These are phyloP conservation scores for Tetragnatha montana DNA, from an alignment of 2,888 invertebrate genomes.

Conservation along the genomic window DNA sequence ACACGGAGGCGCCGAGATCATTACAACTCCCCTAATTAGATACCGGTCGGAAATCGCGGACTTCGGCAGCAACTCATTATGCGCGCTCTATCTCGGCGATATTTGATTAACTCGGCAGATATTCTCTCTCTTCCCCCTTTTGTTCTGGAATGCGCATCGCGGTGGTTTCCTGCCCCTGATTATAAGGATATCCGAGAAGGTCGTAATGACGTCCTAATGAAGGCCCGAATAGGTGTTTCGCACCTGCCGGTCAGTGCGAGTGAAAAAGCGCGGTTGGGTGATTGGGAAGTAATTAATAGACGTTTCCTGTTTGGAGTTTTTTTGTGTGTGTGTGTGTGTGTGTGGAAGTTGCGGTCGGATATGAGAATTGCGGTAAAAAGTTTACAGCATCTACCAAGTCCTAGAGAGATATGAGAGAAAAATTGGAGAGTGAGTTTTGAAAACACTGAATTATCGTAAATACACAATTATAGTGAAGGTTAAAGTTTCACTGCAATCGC, in stretches of 20 bases:
- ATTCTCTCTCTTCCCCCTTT: conserved; percentile 52
- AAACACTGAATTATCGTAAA: too few species aligned
- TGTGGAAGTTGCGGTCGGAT: too few species aligned
- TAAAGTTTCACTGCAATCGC: too few species aligned
- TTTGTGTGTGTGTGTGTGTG: too few species aligned
- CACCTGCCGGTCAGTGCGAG: conserved; percentile 24
- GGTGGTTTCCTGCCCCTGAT: conserved; percentile 35
- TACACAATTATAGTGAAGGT: too few species aligned
- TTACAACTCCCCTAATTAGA: conserved; percentile 61
- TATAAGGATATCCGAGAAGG: conserved; percentile 66
- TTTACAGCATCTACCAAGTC: too few species aligned
- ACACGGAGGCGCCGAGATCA: conserved; percentile 16
- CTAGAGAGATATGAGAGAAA: too few species aligned
- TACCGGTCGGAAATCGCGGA: conserved; percentile 56
- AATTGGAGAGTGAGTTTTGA: too few species aligned
- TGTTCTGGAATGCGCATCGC: conserved; percentile 55
- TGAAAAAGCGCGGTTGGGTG: not conserved
- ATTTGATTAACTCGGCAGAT: conserved; percentile 68
- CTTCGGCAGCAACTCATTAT: conserved; percentile 65
- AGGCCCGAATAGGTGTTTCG: conserved; percentile 8
- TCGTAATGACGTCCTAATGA: conserved; percentile 61
- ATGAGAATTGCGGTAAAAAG: too few species aligned
- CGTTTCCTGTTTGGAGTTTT: not conserved
- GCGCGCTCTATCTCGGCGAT: conserved; percentile 54
- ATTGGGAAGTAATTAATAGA: not conserved